A percentile compares a stretch with the other conserved stretches of the same genome.
These are phyloP conservation scores for Semibalanus balanoides DNA, from an alignment of 1,140 invertebrate species.

Conservation along the genomic window DNA sequence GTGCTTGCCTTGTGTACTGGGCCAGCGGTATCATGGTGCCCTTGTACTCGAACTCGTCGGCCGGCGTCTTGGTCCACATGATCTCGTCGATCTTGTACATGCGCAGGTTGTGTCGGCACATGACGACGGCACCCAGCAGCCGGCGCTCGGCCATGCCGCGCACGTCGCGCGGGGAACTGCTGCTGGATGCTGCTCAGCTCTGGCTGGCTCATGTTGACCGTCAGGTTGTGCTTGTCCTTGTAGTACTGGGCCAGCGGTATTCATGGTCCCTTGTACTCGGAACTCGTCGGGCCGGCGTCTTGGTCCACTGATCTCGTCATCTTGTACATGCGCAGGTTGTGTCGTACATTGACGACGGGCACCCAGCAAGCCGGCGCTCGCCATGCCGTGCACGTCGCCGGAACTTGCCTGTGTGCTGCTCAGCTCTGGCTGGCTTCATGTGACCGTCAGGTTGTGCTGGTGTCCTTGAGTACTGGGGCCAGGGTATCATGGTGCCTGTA, in stretches of 20 bases:
- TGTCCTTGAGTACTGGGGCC: not conserved
- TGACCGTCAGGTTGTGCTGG: not conserved
- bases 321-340: constrained; percentile 80
- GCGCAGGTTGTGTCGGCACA: constrained; percentile 86
- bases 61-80: constrained; percentile 44
- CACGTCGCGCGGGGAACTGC: constrained; percentile 33
- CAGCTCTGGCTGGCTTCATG: no score
- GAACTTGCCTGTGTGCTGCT: no score
- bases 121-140: constrained; percentile 51
- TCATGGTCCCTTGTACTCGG: not conserved
- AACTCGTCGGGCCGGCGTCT: constrained; percentile 31
- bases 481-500: no score
- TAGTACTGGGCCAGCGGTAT: not conserved
- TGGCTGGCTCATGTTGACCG: no score
- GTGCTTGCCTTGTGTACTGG: no score
- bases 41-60: not conserved
- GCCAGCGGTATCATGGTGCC: not conserved
- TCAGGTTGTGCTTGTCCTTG: no score
- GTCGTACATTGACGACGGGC: constrained; percentile 68
- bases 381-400: constrained; percentile 39
- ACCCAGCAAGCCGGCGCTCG: constrained; percentile 45
- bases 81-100: constrained; percentile 82
- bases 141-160: constrained; percentile 40
- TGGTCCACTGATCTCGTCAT: constrained; percentile 76
- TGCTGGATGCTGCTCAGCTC: no score